Evolutionary conservation across 1,140 invertebrate species (phyloP).

Genomic region (Yoshiicerus persimilis): DNA sequence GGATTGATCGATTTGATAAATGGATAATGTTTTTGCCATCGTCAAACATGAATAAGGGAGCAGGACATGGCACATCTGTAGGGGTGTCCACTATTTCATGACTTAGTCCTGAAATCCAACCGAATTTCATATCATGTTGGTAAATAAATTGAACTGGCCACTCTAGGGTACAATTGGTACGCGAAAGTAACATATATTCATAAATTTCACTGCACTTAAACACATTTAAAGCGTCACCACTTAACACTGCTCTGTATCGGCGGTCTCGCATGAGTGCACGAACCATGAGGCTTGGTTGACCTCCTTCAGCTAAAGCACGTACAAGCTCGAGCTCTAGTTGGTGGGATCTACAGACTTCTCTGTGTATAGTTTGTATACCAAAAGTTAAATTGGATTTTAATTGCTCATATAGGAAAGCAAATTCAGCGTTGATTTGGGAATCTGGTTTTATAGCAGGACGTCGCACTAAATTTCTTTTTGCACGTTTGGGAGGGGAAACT

Average conservation of each 20-base stretch:
- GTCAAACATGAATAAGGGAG: not conserved
- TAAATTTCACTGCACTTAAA: not conserved
- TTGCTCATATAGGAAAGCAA: no score
- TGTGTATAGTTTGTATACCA: not conserved
- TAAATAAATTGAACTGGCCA: not conserved
- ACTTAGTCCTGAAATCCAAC: not conserved
- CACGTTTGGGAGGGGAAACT: no score
- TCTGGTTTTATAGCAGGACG: no score
- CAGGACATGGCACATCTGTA: not conserved
- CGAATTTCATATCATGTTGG: not conserved
- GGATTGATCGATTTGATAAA: not conserved
- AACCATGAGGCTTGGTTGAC: not conserved
- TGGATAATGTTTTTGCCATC: not conserved
- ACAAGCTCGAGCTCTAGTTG: not conserved
- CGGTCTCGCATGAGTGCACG: not conserved
- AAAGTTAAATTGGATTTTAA: no score
- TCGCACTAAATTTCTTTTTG: no score
- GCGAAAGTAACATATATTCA: not conserved
- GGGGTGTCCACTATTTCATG: not conserved
- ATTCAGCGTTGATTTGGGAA: no score
- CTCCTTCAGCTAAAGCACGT: not conserved
- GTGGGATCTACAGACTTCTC: not conserved
- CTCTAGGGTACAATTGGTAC: not conserved
- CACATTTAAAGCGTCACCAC: not conserved
- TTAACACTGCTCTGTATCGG: not conserved